Conservation (phyloP, 1,140 invertebrate species). For the Phenacoccus solenopsis region DNA sequence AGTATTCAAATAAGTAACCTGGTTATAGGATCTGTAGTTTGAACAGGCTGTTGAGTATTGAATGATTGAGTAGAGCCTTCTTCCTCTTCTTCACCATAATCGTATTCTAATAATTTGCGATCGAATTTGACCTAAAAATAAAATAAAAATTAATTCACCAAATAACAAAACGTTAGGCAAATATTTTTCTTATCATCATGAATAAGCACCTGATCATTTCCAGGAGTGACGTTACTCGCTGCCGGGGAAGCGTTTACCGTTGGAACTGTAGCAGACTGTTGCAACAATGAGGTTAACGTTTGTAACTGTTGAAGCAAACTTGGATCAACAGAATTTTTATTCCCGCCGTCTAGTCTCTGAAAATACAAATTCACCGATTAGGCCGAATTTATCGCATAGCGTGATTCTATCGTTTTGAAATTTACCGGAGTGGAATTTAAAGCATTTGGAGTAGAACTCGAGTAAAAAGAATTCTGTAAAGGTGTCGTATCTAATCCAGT, state of each 20-base stretch:
- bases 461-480: background rate
- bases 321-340: conserved; percentile 16
- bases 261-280: background rate
- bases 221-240: background rate
- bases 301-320: conserved; percentile 20
- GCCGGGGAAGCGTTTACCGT: background rate
- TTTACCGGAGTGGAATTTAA: background rate
- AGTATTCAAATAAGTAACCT: conserved; percentile 11
- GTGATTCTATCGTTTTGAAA: background rate
- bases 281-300: conserved; percentile 17
- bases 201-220: background rate
- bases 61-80: conserved; percentile 35
- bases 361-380: too few relatives aligned
- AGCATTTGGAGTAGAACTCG: background rate
- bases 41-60: background rate
- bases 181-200: background rate
- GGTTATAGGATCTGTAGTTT: background rate
- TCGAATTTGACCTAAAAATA: conserved; percentile 45
- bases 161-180: background rate
- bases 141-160: conserved; percentile 37
- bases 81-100: conserved; percentile 71
- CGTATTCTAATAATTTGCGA: conserved; percentile 69
- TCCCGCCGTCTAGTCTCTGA: background rate
- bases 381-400: too few relatives aligned
- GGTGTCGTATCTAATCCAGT: background rate